These are phyloP conservation scores for Beris chalybata DNA, from an alignment of 2,888 invertebrate species.

Conservation along the genomic window DNA sequence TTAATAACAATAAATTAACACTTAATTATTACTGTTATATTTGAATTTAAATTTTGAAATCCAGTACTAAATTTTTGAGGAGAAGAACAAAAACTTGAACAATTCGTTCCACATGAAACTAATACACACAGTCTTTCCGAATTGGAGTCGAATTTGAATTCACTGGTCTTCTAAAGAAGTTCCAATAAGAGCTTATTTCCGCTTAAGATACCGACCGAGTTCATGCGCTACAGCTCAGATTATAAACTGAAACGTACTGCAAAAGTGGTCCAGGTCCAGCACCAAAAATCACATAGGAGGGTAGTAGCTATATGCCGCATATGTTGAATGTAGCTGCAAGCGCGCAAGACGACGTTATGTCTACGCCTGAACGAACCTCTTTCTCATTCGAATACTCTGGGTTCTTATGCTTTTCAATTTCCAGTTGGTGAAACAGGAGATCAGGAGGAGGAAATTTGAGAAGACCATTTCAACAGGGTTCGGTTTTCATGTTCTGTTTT, in stretches of 20 bases:
- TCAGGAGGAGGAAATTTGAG: constrained; percentile 20
- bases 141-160: too few relatives aligned
- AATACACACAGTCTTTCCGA: too few relatives aligned
- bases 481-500: too few relatives aligned
- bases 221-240: background rate
- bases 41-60: too few relatives aligned
- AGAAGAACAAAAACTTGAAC: too few relatives aligned
- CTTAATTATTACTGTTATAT: too few relatives aligned
- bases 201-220: background rate
- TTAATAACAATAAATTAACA: too few relatives aligned
- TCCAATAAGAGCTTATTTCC: constrained; percentile 7
- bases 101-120: too few relatives aligned
- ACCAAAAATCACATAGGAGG: constrained; percentile 14
- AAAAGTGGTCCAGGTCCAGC: constrained; percentile 11
- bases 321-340: background rate
- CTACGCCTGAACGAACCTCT: constrained; percentile 1
- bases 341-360: constrained; percentile 20
- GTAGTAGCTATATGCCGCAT: background rate
- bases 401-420: background rate
- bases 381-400: background rate
- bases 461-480: background rate
- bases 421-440: constrained; percentile 19
- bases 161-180: too few relatives aligned
- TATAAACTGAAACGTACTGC: too few relatives aligned
- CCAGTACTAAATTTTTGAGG: too few relatives aligned